A percentile compares a stretch with the other conserved stretches of the same genome.
phyloP scores from a whole-genome alignment of 1,140 invertebrate genomes.

The Acromyrmex heyeri region DNA sequence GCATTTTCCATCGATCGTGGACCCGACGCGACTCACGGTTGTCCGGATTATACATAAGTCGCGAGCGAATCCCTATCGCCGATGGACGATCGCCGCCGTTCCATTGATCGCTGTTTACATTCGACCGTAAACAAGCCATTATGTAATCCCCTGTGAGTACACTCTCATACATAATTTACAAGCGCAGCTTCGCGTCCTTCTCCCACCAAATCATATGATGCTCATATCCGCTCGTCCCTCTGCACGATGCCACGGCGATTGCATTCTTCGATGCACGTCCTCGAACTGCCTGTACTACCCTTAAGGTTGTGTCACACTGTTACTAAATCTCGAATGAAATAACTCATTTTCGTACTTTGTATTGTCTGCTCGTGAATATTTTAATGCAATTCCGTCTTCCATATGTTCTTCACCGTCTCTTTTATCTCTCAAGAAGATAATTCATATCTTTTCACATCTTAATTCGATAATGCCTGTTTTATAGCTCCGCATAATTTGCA shows the following conservation, averaged over 20 bases:
- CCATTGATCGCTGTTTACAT: constrained; percentile 82
- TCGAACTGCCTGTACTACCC: constrained; percentile 43
- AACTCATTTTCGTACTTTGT: neutral
- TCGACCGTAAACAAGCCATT: constrained; percentile 82
- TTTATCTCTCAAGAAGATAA: too few species aligned
- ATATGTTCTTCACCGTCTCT: too few species aligned
- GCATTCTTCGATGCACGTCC: constrained; percentile 39
- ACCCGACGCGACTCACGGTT: constrained; percentile 44
- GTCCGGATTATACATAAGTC: neutral
- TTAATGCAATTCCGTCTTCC: too few species aligned
- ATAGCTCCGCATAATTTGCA: too few species aligned
- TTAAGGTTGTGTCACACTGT: constrained; percentile 43
- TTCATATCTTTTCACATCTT: too few species aligned
- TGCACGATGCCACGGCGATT: constrained; percentile 29
- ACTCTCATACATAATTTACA: constrained; percentile 81
- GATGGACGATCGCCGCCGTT: constrained; percentile 61
- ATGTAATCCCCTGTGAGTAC: constrained; percentile 78
- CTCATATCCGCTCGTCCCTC: constrained; percentile 51
- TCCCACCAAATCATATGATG: constrained; percentile 26
- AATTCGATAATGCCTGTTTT: too few species aligned
- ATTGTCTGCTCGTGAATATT: too few species aligned
- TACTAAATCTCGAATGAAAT: neutral
- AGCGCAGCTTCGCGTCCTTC: constrained; percentile 67
- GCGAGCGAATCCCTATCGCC: constrained; percentile 37
- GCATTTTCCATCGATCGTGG: constrained; percentile 41